Conservation (phyloP, 2,888 invertebrate genomes). For the Pteria penguin region DNA sequence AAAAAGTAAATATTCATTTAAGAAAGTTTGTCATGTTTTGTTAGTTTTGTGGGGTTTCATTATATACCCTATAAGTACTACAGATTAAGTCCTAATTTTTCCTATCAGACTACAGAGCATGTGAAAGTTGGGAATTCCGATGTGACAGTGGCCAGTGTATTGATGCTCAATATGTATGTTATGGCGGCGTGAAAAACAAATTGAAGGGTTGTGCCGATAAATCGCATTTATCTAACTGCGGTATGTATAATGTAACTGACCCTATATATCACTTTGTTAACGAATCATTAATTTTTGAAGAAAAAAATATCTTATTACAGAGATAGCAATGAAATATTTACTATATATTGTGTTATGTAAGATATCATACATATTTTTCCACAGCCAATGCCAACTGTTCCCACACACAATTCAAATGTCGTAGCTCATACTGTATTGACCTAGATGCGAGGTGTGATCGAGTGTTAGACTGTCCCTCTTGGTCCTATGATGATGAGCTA, state of each 20-base stretch:
- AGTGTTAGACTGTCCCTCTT: constrained; percentile 78
- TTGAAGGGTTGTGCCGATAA: constrained; percentile 78
- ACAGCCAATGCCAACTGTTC: constrained; percentile 77
- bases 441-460: constrained; percentile 78
- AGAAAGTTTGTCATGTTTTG: too few relatives aligned
- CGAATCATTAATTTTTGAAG: too few relatives aligned
- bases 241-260: constrained; percentile 68
- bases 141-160: constrained; percentile 80
- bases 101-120: constrained; percentile 39
- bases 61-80: too few relatives aligned
- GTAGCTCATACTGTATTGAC: constrained; percentile 81
- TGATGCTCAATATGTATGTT: constrained; percentile 62
- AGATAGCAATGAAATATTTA: too few relatives aligned
- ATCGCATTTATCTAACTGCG: constrained; percentile 79
- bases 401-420: constrained; percentile 79
- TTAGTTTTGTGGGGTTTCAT: too few relatives aligned
- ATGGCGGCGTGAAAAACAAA: constrained; percentile 58
- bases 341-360: too few relatives aligned
- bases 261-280: neutral
- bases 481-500: constrained; percentile 80
- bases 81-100: too few relatives aligned
- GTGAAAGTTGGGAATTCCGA: constrained; percentile 68
- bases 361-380: too few relatives aligned
- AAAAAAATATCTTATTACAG: too few relatives aligned
- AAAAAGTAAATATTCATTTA: too few relatives aligned